Evolutionary conservation across 2,113 vertebrate species (phyloP).

Genomic region (Riparia riparia): DNA sequence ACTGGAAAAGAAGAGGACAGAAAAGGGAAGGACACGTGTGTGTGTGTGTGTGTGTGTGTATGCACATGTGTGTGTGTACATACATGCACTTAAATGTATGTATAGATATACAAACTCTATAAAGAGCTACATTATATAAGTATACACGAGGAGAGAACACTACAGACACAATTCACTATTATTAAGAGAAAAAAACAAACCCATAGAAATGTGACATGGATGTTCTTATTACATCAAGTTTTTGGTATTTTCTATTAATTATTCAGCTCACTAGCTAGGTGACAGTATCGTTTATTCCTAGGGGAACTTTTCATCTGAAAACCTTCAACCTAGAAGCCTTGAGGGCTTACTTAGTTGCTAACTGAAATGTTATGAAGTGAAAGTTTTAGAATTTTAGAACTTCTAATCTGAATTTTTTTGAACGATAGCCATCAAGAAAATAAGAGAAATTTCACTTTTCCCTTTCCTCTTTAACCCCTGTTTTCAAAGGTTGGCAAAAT

Average conservation of each 20-base stretch:
- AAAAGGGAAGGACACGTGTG: neutral
- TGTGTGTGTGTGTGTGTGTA: fast-evolving
- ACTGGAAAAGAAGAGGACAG: neutral
- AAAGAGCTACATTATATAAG: neutral
- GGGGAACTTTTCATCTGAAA: neutral
- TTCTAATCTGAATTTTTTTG: neutral
- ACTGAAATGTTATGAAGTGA: neutral
- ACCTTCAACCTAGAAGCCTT: slow-evolving; percentile 41
- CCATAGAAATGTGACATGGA: neutral
- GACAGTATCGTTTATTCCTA: neutral
- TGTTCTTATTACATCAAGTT: neutral
- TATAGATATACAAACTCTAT: neutral
- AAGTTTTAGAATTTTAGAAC: neutral
- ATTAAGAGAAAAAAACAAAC: neutral
- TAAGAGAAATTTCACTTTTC: neutral
- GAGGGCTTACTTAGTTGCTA: slow-evolving; percentile 14
- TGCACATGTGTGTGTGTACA: fast-evolving
- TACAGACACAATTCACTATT: neutral
- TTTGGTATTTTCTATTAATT: slow-evolving; percentile 39
- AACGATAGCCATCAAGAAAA: neutral
- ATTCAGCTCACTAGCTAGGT: slow-evolving; percentile 4
- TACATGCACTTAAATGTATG: neutral
- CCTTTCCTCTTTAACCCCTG: neutral
- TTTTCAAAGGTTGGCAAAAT: neutral
- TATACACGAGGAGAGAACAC: neutral